Evolutionary conservation across 2,113 vertebrate genomes (phyloP).

Genomic region (Engraulis encrasicolus): DNA sequence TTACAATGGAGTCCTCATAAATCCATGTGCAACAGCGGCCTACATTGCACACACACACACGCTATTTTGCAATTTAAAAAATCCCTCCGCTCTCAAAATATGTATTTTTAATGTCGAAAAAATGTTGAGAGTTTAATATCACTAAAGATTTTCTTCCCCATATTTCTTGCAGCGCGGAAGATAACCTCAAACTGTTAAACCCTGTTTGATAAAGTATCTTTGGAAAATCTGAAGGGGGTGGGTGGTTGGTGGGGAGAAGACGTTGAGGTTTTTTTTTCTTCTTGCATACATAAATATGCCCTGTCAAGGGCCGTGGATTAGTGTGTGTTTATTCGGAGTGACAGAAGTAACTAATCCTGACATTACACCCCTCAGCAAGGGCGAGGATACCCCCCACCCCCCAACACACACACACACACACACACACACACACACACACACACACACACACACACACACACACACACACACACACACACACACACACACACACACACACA

Average conservation of each 20-base stretch:
- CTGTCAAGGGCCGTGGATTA: not conserved
- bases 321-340: slow-evolving; percentile 28
- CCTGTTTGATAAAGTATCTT: not conserved
- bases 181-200: slow-evolving; percentile 10
- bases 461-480: too few species aligned
- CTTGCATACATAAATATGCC: not conserved
- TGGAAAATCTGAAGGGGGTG: not conserved
- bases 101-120: not conserved
- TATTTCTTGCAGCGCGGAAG: not conserved
- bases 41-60: too few species aligned
- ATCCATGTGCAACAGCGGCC: not conserved
- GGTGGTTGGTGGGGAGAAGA: too few species aligned
- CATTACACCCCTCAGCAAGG: slow-evolving; percentile 14
- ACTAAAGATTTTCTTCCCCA: not conserved
- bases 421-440: too few species aligned
- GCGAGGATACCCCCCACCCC: not conserved
- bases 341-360: slow-evolving; percentile 32
- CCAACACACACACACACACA: too few species aligned
- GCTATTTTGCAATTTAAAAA: not conserved
- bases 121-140: not conserved
- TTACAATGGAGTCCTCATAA: slow-evolving; percentile 11
- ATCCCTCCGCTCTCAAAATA: not conserved
- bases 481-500: too few species aligned
- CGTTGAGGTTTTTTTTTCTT: not conserved
- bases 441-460: too few species aligned